These are phyloP conservation scores for Dendrolimus punctatus DNA, from an alignment of 1,140 invertebrate genomes.

Conservation along the genomic window DNA sequence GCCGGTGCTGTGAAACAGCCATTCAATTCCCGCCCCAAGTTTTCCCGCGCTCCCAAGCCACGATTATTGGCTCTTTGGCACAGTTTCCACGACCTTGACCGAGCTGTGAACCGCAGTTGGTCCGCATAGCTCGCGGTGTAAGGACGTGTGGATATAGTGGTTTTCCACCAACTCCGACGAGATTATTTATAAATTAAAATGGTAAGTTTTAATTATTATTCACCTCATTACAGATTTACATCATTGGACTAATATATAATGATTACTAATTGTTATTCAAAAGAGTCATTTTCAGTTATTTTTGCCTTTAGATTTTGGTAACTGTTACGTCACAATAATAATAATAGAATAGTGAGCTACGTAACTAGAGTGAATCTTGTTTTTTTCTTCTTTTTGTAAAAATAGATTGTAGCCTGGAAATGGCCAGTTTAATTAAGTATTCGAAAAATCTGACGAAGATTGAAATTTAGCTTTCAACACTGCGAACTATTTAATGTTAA, in stretches of 20 bases:
- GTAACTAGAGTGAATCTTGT: neutral
- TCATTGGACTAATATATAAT: too few relatives aligned
- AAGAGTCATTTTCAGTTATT: conserved; percentile 1
- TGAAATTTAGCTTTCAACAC: too few relatives aligned
- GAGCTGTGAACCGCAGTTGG: conserved; percentile 42
- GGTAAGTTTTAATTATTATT: conserved; percentile 28
- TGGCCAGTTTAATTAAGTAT: too few relatives aligned
- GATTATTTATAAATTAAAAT: conserved; percentile 42
- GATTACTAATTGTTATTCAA: too few relatives aligned
- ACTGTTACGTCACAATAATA: conserved; percentile 20
- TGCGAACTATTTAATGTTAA: too few relatives aligned
- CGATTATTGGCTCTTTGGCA: conserved; percentile 43
- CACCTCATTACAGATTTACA: too few relatives aligned
- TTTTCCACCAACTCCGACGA: conserved; percentile 11
- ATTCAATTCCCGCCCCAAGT: conserved; percentile 29
- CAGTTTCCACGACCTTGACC: conserved; percentile 60
- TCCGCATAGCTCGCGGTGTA: conserved; percentile 30
- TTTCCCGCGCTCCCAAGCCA: conserved; percentile 53
- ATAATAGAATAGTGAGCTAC: conserved; percentile 14
- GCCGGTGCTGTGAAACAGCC: too few relatives aligned
- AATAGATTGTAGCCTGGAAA: too few relatives aligned
- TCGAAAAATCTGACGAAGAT: too few relatives aligned
- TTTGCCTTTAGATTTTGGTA: conserved; percentile 1
- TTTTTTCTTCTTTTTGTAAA: too few relatives aligned
- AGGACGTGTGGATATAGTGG: conserved; percentile 15